Evolutionary conservation across 2,797 vertebrate genomes (phyloP), one percentile per base, ranked within the genome.

Genomic region (Pangasius larnaudii): DNA sequence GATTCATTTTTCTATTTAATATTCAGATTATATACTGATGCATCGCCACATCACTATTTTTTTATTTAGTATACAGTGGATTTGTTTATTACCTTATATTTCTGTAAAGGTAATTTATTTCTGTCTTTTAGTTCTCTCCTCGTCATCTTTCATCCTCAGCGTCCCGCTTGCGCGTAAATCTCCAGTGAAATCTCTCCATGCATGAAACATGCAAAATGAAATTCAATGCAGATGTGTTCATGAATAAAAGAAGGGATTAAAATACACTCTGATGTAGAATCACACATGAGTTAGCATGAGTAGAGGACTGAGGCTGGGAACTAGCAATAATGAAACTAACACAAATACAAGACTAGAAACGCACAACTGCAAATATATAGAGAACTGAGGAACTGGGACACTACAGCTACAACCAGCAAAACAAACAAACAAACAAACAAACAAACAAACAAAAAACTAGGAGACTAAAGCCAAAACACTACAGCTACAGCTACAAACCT

Each of bases 221-320:
- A 77, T 51, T 30, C 42, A 51, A 51, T 77, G 74, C 74, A 49
- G 74, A 51, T 77, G 36, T 27, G 71, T 74, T 46, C 71, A 74
- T 74, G 74, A 77, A 77, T 51, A n/a, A 77, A 77, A 77, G 42
- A 77, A 51, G 2, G 13, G 74, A 77, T 46, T 16, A 30, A 65
- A 51, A 77, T 30, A 3, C 42, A n/a, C 24, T 0, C 13, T 13
- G 39, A 75, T 18, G 27, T 27, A 18, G 74, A 77, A 77, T 51
- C 74, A 8, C 74, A 51, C 2, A 8, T 1, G 46, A 51, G 42
- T 27, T 49, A 46, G 24, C 27, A 51, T 7, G 13, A 51, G 74
- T 51, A 3, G 3, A 74, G 9, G 1, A 27, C 1, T 72, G 19
- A 74, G 10, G 10, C 39, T 27, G 24, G 71, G 39, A 46, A 8